A percentile compares a stretch with the other conserved stretches of the same genome.
These are phyloP conservation scores for Nematostella vectensis DNA, from an alignment of 92 coral and sea anemone species.

Conservation along the genomic window DNA sequence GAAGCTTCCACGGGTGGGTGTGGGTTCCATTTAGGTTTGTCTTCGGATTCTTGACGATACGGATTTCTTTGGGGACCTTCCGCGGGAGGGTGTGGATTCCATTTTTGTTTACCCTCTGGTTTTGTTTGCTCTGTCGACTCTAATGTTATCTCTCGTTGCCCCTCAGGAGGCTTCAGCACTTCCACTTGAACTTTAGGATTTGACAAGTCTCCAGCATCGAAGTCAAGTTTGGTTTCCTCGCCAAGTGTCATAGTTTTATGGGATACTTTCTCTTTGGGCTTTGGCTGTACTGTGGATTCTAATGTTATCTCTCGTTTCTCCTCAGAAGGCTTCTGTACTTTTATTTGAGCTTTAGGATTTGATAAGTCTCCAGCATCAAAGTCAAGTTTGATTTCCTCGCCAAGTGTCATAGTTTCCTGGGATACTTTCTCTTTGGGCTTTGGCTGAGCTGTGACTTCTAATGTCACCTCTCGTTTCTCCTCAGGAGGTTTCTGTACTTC, in stretches of 20 bases:
- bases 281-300: background rate
- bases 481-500: background rate
- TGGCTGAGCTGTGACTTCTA: background rate
- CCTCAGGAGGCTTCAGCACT: slow-evolving; percentile 11
- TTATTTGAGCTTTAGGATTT: slow-evolving; percentile 8
- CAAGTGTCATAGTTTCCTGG: background rate
- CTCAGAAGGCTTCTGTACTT: slow-evolving; percentile 1
- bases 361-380: slow-evolving; percentile 11
- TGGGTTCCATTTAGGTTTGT: no score
- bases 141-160: slow-evolving; percentile 1
- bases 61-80: no score
- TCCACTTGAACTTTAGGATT: slow-evolving; percentile 8
- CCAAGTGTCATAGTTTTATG: slow-evolving; percentile 2
- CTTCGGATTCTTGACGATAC: no score
- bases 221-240: slow-evolving; percentile 14
- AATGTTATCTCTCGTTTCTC: background rate
- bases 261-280: background rate
- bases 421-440: background rate
- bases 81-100: no score
- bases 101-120: background rate
- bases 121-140: background rate
- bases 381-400: slow-evolving; percentile 16
- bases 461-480: background rate
- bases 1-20: no score
- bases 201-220: slow-evolving; percentile 5